Evolutionary conservation across 2,797 vertebrate genomes (phyloP).

Genomic region (Enoplosus armatus): DNA sequence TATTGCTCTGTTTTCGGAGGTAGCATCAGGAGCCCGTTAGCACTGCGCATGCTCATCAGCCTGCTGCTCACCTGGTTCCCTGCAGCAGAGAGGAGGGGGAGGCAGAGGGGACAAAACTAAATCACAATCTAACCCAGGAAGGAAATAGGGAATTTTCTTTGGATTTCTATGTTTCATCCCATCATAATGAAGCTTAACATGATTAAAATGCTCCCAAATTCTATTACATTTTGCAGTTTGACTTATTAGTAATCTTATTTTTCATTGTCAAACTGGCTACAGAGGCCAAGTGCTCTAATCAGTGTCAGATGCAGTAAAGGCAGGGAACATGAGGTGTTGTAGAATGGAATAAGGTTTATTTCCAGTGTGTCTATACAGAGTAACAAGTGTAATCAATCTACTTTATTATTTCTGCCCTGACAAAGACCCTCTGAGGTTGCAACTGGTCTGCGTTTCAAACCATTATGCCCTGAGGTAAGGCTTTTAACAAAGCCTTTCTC

Average conservation of each 20-base stretch:
- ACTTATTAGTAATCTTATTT: not conserved
- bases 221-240: not conserved
- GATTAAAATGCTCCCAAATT: not conserved
- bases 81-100: conserved; percentile 60
- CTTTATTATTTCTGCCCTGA: conserved; percentile 7
- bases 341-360: not conserved
- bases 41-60: conserved; percentile 99
- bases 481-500: not conserved
- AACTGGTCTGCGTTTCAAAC: not conserved
- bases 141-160: not conserved
- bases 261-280: not conserved
- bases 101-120: not conserved
- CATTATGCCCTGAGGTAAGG: not conserved
- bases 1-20: conserved; percentile 99
- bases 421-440: not conserved
- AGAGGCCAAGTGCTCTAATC: no score
- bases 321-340: not conserved
- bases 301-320: not conserved
- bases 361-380: not conserved
- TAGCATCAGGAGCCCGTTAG: conserved; percentile 99
- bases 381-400: not conserved
- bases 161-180: not conserved
- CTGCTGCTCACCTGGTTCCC: conserved; percentile 99
- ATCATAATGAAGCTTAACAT: not conserved
- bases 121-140: not conserved